Base-by-base conservation (phyloP, 2,888 invertebrate species). In the Orgyia antiqua region DNA sequence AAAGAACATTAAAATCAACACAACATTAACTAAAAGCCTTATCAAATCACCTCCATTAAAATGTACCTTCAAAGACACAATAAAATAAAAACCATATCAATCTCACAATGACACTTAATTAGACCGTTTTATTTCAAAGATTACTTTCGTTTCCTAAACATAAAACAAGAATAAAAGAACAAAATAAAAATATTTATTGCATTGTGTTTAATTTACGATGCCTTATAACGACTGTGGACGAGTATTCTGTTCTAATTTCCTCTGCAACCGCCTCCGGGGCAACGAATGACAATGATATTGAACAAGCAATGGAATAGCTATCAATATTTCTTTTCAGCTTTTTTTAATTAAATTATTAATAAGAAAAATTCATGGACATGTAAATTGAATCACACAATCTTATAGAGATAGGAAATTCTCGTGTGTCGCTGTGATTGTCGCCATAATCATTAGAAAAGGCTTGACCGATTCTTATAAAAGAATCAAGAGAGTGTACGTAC, bases 181-280 rank as follows among this genome's bases (percentile, higher is more conserved):
- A 35, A 46, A 55, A 58, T 57, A 57, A 61, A 57, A 55, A 55
- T 57, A 58, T 61, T 57, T 52, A 61, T 51, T 37, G 51, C 54
- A 44, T 51, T 54, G 50, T 39, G 50, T 42, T 51, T 56, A 56
- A 59, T 58, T 61, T 59, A 58, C 51, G 49, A 37, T 29, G 24
- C 29, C 39, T 39, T 56, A 44, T 50, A 49, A 51, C 44, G 39
- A 48, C 45, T 44, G 42, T 40, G 38, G 45, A 36, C 26, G 37
- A 39, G 42, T 41, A 43, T 37, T 42, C 35, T 33, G 34, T 41
- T 45, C 36, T 50, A 50, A 57, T 42, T 53, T 57, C 42, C 42
- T 34, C 45, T 34, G 34, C 26, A 33, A 39, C 31, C 38, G 42
- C 36, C 25, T n/a, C 13, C 29, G 17, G 18, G 18, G 19, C 29